phyloP scores from a whole-genome alignment of 2,797 vertebrate genomes.

The Acrossocheilus fasciatus region DNA sequence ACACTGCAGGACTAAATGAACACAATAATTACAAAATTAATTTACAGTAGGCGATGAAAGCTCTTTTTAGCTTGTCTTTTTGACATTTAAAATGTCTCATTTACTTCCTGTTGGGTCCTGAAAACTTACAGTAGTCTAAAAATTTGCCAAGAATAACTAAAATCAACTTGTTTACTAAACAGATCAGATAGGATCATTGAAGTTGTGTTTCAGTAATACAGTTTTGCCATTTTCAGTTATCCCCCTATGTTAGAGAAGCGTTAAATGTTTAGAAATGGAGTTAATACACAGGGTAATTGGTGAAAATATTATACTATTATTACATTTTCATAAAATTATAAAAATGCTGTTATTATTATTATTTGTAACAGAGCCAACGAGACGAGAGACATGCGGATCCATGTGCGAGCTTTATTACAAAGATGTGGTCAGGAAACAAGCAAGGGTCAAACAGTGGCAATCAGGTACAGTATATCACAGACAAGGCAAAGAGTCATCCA shows the following conservation, averaged over 20 bases:
- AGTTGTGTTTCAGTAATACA: neutral
- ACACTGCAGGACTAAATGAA: neutral
- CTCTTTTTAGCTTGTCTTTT: neutral
- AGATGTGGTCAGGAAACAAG: too few relatives aligned
- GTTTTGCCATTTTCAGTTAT: neutral
- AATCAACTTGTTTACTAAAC: neutral
- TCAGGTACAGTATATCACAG: too few relatives aligned
- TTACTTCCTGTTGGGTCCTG: neutral
- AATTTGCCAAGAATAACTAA: neutral
- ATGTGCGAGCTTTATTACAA: too few relatives aligned
- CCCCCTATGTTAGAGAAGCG: neutral
- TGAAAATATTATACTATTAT: neutral
- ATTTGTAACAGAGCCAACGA: too few relatives aligned
- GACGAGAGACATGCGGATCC: too few relatives aligned
- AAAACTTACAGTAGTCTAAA: neutral
- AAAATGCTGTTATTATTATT: neutral
- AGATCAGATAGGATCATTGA: neutral
- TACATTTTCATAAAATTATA: neutral
- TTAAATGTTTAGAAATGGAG: neutral
- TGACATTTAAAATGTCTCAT: neutral
- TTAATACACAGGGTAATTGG: neutral
- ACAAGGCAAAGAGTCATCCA: too few relatives aligned
- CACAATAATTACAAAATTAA: neutral
- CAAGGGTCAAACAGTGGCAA: too few relatives aligned
- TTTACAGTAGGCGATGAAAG: neutral